A percentile compares a stretch with the other conserved stretches of the same genome.
These are phyloP conservation scores for Acronicta leporina DNA, from an alignment of 2,888 invertebrate genomes.

Conservation along the genomic window DNA sequence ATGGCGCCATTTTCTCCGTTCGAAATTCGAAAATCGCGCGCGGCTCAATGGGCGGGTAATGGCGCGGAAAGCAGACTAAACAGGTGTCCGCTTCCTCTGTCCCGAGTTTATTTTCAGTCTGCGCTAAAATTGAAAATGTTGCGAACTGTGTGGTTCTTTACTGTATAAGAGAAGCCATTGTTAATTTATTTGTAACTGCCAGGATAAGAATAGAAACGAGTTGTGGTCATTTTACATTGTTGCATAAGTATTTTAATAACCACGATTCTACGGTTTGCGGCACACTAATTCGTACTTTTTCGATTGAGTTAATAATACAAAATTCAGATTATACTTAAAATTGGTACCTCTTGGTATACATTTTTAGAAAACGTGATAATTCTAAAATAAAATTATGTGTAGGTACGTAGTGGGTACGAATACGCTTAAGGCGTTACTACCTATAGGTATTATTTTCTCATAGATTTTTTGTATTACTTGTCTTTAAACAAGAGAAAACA, in stretches of 20 bases:
- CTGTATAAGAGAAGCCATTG: slow-evolving; percentile 40
- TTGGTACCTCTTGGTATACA: no score
- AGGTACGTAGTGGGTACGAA: no score
- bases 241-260: neutral
- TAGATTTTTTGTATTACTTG: no score
- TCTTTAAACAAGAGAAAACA: slow-evolving; percentile 7
- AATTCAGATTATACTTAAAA: no score
- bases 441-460: no score
- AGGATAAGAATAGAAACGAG: slow-evolving; percentile 29
- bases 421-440: no score
- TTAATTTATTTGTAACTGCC: slow-evolving; percentile 44
- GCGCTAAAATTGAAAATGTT: slow-evolving; percentile 52
- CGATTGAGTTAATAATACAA: no score
- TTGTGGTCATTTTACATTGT: slow-evolving; percentile 27
- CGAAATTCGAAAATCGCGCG: slow-evolving; percentile 81
- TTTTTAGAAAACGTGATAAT: no score
- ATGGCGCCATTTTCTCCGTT: slow-evolving; percentile 75
- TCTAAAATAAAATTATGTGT: no score
- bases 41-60: slow-evolving; percentile 79
- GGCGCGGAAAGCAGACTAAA: slow-evolving; percentile 84
- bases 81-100: slow-evolving; percentile 71
- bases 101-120: slow-evolving; percentile 54
- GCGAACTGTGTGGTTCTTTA: slow-evolving; percentile 40
- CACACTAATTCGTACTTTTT: slow-evolving; percentile 1
- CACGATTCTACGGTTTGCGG: neutral